Evolutionary conservation across 2,797 vertebrate species (phyloP).

Genomic region (Helarctos malayanus): DNA sequence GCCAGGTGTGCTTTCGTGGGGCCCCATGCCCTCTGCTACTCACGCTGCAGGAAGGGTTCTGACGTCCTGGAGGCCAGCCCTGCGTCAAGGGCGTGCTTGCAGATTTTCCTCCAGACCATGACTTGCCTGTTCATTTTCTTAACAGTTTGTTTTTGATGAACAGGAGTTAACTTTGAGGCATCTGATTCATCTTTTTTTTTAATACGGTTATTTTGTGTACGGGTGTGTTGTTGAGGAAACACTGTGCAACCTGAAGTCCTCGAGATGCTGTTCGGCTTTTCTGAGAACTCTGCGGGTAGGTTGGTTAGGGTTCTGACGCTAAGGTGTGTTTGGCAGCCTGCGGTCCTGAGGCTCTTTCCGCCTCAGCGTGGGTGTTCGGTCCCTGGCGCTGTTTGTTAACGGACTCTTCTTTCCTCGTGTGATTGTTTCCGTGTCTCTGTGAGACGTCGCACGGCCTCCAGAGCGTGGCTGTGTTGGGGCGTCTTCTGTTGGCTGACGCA

Average conservation of each 20-base stretch:
- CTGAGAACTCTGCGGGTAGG: fast-evolving
- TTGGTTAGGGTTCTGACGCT: no score
- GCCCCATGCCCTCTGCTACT: neutral
- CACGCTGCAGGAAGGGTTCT: neutral
- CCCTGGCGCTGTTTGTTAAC: fast-evolving
- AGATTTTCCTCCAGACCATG: neutral
- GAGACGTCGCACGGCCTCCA: neutral
- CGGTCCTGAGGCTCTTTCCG: fast-evolving
- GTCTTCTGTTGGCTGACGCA: neutral
- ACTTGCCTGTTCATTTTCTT: neutral
- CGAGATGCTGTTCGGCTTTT: neutral
- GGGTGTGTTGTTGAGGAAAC: neutral
- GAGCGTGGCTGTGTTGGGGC: neutral
- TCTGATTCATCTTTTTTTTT: neutral
- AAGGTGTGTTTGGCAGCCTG: neutral
- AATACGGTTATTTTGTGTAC: neutral
- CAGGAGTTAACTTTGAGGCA: neutral
- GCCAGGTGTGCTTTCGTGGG: no score
- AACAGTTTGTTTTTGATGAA: neutral
- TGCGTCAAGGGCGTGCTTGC: neutral
- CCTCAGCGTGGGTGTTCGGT: fast-evolving
- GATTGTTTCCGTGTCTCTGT: neutral
- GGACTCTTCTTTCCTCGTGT: neutral
- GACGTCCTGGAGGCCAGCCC: neutral
- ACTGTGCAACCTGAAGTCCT: neutral